Evolutionary conservation across 2,797 vertebrate genomes (phyloP).

Genomic region (Spinus pinus): DNA sequence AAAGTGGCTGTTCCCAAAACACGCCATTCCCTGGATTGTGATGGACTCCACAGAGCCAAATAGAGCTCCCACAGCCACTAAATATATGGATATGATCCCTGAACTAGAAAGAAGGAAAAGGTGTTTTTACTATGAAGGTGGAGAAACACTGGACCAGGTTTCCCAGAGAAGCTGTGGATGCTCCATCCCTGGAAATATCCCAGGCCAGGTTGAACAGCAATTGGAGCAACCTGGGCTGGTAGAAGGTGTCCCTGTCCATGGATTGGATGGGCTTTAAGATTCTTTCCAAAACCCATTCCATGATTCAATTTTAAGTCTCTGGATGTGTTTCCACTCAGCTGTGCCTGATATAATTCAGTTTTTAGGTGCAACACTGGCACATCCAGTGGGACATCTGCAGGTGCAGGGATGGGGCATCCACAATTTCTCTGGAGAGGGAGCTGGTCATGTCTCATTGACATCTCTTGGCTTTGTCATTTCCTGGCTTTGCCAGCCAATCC

Average conservation of each 20-base stretch:
- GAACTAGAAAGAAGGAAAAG: background rate
- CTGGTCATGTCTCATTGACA: rapidly evolving
- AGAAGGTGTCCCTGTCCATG: background rate
- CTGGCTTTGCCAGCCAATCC: background rate
- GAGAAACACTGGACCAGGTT: background rate
- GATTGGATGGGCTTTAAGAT: background rate
- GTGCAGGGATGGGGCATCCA: background rate
- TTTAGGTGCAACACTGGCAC: background rate
- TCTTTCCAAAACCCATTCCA: background rate
- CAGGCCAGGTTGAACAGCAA: too few species aligned
- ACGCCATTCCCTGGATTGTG: rapidly evolving
- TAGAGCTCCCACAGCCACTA: background rate
- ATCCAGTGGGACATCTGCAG: rapidly evolving
- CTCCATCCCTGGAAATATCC: background rate
- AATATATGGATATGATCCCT: background rate
- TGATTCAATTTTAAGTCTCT: background rate
- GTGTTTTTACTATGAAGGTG: rapidly evolving
- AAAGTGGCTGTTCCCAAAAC: background rate
- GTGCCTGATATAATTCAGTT: background rate
- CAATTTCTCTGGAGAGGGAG: background rate
- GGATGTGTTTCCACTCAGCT: background rate
- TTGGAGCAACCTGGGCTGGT: background rate
- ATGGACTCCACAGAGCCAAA: background rate
- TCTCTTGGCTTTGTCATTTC: background rate
- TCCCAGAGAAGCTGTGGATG: background rate